These are phyloP conservation scores for Nemapogon koenigi DNA, from an alignment of 2,888 invertebrate genomes.

Conservation along the genomic window DNA sequence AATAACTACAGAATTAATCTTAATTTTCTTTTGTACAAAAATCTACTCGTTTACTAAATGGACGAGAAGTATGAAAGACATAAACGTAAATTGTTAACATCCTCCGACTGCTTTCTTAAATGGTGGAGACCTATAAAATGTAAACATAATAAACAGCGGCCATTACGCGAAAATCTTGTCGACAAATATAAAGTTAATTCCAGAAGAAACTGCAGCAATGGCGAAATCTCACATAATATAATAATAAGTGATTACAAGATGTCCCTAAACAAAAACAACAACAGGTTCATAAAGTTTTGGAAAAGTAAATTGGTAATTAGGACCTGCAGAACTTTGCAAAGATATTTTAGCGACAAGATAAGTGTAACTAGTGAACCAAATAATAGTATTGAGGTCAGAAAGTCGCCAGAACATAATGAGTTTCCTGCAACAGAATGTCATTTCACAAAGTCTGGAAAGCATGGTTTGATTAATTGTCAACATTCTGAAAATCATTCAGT, in stretches of 20 bases:
- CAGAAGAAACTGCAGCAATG: slow-evolving; percentile 45
- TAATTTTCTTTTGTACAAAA: too few relatives aligned
- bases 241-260: slow-evolving; percentile 48
- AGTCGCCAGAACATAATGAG: not conserved
- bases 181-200: too few relatives aligned
- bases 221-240: slow-evolving; percentile 48
- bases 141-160: slow-evolving; percentile 57
- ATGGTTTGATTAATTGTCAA: slow-evolving; percentile 36
- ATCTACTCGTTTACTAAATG: too few relatives aligned
- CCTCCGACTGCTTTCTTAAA: slow-evolving; percentile 54
- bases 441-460: slow-evolving; percentile 29
- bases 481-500: slow-evolving; percentile 53
- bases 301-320: slow-evolving; percentile 52
- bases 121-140: slow-evolving; percentile 59
- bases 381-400: slow-evolving; percentile 28
- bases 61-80: slow-evolving; percentile 58
- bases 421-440: not conserved
- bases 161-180: too few relatives aligned
- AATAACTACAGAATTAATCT: too few relatives aligned
- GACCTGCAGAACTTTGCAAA: slow-evolving; percentile 47
- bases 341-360: slow-evolving; percentile 48
- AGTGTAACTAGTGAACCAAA: slow-evolving; percentile 32
- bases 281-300: slow-evolving; percentile 56
- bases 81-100: slow-evolving; percentile 52
- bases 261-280: slow-evolving; percentile 38